A percentile compares a stretch with the other conserved stretches of the same genome.
Evolutionary conservation across 2,797 vertebrate species (phyloP).

Genomic region (Dermochelys coriacea): DNA sequence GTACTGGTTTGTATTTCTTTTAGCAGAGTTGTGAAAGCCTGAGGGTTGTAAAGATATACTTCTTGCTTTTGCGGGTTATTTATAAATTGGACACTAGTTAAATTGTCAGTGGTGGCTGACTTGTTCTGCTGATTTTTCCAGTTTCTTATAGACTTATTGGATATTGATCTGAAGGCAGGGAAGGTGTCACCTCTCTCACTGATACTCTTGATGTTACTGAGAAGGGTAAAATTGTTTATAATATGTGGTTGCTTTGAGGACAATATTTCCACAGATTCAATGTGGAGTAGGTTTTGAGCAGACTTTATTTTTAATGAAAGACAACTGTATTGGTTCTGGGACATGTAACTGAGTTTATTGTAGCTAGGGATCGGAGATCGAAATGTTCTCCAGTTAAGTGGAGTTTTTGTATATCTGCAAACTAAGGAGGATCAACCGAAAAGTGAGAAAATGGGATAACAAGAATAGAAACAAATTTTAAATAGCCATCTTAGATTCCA

Average conservation of each 20-base stretch:
- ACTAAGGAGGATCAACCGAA: background rate
- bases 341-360: background rate
- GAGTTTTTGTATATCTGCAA: accelerated
- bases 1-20: background rate
- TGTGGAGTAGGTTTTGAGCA: background rate
- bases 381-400: background rate
- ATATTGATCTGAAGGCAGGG: background rate
- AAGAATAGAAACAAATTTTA: background rate
- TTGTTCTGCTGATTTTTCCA: background rate
- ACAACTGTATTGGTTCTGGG: background rate
- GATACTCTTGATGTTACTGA: background rate
- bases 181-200: background rate
- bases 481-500: background rate
- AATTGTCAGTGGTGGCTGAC: background rate
- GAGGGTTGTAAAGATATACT: background rate
- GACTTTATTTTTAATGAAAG: background rate
- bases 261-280: background rate
- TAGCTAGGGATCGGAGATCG: background rate
- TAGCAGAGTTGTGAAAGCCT: background rate
- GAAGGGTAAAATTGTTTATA: background rate
- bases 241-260: background rate
- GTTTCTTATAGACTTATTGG: background rate
- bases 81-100: background rate
- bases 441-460: background rate
- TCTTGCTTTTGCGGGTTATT: background rate